Base-by-base conservation (phyloP, 2,113 vertebrate species). In the Lycaon pictus region DNA sequence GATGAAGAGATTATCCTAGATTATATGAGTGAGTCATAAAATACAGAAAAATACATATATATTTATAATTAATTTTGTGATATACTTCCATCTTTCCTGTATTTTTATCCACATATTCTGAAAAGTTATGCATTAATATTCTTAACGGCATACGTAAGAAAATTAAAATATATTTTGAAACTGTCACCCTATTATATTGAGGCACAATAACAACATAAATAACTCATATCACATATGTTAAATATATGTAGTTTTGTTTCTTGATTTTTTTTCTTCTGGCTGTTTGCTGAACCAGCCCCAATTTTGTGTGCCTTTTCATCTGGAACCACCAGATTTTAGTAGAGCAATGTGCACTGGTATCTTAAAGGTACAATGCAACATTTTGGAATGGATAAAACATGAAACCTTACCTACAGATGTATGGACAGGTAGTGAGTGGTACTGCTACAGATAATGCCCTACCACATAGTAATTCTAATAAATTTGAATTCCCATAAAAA, bases 401-500 rank as follows among this genome's bases (percentile, higher is more conserved):
- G 3, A 9, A 32, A 20, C 20, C 56, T 87, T 7, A n/a, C 17
- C 19, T 89, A 69, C 0, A 1, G 20, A 83, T 29, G 11, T 65
- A 20, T 25, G 58, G 9, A n/a, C 2, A 43, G 25, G 62, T 55
- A 55, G 3, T 43, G 62, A 55, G 3, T 43, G 62, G 17, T 22
- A 63, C 17, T 55, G 43, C 81, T 81, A 56, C 23, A 37, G 56
- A 55, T 35, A 67, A 55, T 95, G 10, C 35, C 48, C 32, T 74
- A 11, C 71, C 48, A 63, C 20, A 48, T 2, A 62, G 19, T 48
- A 95, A 91, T 69, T 80, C 56, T 74, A 25, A 74, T 76, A 58
- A 88, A 51, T 79, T 96, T 88, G 65, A 95, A 94, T 35, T 60
- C 72, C 12, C 37, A 81, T n/a, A 83, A 8, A 84, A 81, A 95